A percentile compares a stretch with the other conserved stretches of the same genome.
Evolutionary conservation across 2,888 invertebrate species (phyloP).

Genomic region (Sesamia inferens): DNA sequence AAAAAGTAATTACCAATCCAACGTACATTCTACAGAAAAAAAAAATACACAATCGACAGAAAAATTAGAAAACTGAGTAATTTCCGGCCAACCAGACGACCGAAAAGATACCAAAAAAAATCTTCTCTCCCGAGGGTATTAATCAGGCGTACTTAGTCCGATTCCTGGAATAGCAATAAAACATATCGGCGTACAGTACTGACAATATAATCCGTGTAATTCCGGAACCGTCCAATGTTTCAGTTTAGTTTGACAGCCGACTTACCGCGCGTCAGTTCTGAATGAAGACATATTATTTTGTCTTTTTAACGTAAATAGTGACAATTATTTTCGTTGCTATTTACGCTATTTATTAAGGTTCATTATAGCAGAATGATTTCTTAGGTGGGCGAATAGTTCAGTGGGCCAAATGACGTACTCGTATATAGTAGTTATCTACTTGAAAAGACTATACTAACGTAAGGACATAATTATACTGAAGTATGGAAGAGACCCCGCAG

Average conservation of each 20-base stretch:
- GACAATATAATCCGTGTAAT: slow-evolving; percentile 62
- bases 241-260: slow-evolving; percentile 61
- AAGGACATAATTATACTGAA: no score
- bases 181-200: slow-evolving; percentile 58
- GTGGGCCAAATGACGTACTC: neutral
- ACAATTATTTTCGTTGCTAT: slow-evolving; percentile 4
- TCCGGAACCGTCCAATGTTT: slow-evolving; percentile 58
- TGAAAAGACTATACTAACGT: neutral
- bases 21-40: neutral
- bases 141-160: slow-evolving; percentile 57
- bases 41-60: no score
- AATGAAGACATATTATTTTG: slow-evolving; percentile 15
- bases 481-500: no score
- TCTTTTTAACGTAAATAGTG: slow-evolving; percentile 17
- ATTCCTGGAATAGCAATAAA: slow-evolving; percentile 56
- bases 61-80: slow-evolving; percentile 15
- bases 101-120: slow-evolving; percentile 19
- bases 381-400: neutral
- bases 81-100: slow-evolving; percentile 16
- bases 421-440: neutral
- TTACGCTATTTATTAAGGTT: neutral
- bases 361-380: neutral
- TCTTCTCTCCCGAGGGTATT: slow-evolving; percentile 36
- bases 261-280: slow-evolving; percentile 44
- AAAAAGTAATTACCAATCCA: slow-evolving; percentile 10